Percentiles rank a stretch among this genome's conserved stretches.
Evolutionary conservation across 2,797 vertebrate genomes (phyloP).

Genomic region (Chrysocyon brachyurus): DNA sequence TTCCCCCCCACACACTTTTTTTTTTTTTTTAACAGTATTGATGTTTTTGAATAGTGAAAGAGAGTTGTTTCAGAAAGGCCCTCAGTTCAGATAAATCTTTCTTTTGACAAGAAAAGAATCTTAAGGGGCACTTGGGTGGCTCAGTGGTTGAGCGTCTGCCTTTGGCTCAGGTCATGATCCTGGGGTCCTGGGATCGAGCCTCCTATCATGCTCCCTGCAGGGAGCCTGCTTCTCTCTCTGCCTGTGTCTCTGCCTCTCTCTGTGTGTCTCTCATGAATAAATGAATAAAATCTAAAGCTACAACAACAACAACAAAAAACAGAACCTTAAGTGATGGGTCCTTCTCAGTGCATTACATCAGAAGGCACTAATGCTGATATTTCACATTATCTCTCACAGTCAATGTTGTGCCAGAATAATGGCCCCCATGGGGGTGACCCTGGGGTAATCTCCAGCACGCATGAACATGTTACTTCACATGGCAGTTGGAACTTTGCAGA

Average conservation of each 20-base stretch:
- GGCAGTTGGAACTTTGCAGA: background rate
- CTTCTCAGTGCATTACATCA: background rate
- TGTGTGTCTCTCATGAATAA: no score
- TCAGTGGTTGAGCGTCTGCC: no score
- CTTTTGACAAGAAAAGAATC: conserved; percentile 28
- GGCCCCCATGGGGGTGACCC: background rate
- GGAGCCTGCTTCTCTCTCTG: no score
- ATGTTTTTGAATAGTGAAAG: conserved; percentile 10
- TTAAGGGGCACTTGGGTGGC: background rate
- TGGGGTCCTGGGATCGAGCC: no score
- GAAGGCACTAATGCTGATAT: background rate
- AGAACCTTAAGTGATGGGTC: background rate
- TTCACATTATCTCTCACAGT: background rate
- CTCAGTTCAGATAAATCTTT: background rate
- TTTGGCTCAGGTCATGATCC: no score
- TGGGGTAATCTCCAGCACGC: background rate
- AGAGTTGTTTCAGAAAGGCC: conserved; percentile 30
- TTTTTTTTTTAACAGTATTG: background rate
- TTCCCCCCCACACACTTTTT: no score
- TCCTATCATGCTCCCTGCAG: no score
- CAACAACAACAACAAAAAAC: no score
- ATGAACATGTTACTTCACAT: background rate
- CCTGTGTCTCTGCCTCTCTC: no score
- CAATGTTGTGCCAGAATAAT: background rate
- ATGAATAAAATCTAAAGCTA: no score